Evolutionary conservation across 1,140 invertebrate genomes (phyloP).

Genomic region (Maconellicoccus hirsutus): DNA sequence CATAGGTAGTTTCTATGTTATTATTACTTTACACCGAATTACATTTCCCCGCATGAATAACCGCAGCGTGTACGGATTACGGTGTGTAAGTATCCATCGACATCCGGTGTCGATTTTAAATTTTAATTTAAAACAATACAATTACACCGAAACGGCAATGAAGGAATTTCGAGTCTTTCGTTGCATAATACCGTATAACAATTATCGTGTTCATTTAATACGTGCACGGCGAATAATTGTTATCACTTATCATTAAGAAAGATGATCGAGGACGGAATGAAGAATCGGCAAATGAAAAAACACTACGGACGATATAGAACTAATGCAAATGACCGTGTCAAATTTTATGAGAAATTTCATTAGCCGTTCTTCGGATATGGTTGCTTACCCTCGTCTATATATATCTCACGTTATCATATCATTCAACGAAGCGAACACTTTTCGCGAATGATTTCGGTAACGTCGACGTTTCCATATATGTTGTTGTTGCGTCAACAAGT

Average conservation of each 20-base stretch:
- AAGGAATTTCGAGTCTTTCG: neutral
- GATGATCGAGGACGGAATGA: neutral
- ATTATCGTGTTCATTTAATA: neutral
- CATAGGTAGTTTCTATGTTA: no score
- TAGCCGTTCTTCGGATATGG: neutral
- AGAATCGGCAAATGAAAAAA: neutral
- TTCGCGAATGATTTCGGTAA: neutral
- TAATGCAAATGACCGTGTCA: slow-evolving; percentile 7
- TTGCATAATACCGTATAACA: neutral
- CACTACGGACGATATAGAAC: neutral
- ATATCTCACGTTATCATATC: neutral
- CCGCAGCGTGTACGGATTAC: no score
- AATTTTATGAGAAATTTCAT: slow-evolving; percentile 10
- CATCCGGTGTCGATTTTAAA: slow-evolving; percentile 1
- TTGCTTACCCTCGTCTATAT: neutral
- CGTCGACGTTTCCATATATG: neutral
- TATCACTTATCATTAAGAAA: slow-evolving; percentile 9
- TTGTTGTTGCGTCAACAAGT: neutral
- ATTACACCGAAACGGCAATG: slow-evolving; percentile 7
- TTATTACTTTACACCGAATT: no score
- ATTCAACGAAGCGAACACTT: neutral
- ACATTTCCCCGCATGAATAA: no score
- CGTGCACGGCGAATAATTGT: neutral
- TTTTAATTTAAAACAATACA: slow-evolving; percentile 1
- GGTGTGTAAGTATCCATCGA: neutral